Conservation (phyloP, 2,113 vertebrate genomes). For the Laterallus jamaicensis region DNA sequence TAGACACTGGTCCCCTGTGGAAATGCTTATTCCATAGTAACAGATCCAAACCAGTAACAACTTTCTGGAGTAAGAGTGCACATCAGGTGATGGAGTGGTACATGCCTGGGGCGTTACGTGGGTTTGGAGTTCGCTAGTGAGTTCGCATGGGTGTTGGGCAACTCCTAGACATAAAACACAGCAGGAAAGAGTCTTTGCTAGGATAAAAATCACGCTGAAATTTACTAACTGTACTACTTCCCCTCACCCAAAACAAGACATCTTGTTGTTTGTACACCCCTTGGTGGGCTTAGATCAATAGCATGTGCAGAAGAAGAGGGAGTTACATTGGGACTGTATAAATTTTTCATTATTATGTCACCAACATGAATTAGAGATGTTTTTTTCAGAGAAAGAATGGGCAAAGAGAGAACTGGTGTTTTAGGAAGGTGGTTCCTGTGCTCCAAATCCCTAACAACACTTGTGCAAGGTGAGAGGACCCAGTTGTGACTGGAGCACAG, state of each 20-base stretch:
- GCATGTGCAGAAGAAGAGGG: not conserved
- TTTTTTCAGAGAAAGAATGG: not conserved
- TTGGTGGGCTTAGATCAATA: not conserved
- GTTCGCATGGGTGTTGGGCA: not conserved
- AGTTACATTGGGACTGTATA: not conserved
- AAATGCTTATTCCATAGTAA: not conserved
- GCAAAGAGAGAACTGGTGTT: not conserved
- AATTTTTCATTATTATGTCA: not conserved
- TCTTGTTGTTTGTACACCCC: not conserved
- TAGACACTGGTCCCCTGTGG: not conserved
- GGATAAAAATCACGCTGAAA: not conserved
- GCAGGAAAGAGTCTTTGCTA: not conserved
- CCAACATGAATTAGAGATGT: not conserved
- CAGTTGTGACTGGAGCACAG: rapidly evolving
- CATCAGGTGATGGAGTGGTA: not conserved
- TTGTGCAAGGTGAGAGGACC: not conserved
- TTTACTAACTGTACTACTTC: not conserved
- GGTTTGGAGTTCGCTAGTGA: not conserved
- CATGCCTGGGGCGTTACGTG: not conserved
- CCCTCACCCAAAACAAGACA: not conserved
- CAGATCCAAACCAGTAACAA: not conserved
- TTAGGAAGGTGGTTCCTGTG: not conserved
- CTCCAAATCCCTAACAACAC: not conserved
- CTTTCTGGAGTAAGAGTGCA: not conserved
- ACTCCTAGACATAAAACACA: not conserved